Base-by-base conservation (phyloP, 2,888 invertebrate species). In the Aproaerema taeniolella region DNA sequence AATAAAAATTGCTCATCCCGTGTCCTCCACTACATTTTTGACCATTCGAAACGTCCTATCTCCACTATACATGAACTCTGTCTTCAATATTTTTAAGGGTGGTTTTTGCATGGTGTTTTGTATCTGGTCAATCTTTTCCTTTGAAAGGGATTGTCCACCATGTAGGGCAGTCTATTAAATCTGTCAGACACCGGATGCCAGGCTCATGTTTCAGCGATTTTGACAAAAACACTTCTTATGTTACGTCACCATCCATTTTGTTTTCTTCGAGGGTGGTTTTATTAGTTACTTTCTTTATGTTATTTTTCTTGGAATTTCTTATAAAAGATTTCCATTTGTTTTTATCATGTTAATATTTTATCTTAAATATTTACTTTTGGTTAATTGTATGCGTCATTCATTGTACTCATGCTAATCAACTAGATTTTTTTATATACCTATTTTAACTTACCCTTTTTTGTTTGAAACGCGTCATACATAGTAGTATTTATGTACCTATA, bases 1-100 rank as follows among this genome's bases (percentile, higher is more conserved):
- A 81, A 82, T 80, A 69, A 77, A 82, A 75, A 82, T 78, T 82
- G 81, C 79, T 78, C 83, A 85, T 80, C 80, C 73, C 70, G 66
- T 70, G 56, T 61, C 59, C 41, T 39, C 42, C 47, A 52, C 42
- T 51, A 44, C 36, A 25, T 47, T 42, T 34, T 43, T 14, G 11
- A 16, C 4, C 30, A 11, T 12, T 31, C 17, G 29, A 30, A 31
- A 42, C 16, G 33, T n/a, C n/a, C 14, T 13, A 20, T 15, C 13
- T 32, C n/a, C 20, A 2, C 13, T 30, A 20, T 11, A 43, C 49
- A 41, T 53, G 2, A 51, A 47, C 55, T 47, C 36, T 67, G 52
- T 24, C 2, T 0, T 0, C 0, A 0, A 0, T 2, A 0, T 0
- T 0, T 0, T 2, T 51, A 64, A 41, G 44, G 56, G 44, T 41